Evolutionary conservation across 2,888 invertebrate genomes (phyloP).

Genomic region (Himalopsyche kuldschensis): DNA sequence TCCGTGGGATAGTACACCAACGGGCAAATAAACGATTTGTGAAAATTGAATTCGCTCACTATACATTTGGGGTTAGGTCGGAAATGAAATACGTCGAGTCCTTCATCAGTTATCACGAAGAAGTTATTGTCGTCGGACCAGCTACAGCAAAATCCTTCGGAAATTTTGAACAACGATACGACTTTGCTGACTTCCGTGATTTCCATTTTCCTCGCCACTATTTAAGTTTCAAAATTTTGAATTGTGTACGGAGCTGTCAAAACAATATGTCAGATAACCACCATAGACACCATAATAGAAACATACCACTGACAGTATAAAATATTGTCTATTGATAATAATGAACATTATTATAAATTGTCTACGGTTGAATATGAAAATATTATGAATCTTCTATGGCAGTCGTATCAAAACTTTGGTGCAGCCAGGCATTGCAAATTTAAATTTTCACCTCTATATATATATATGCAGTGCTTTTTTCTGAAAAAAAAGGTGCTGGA

Average conservation of each 20-base stretch:
- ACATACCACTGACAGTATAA: no score
- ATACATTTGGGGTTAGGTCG: slow-evolving; percentile 24
- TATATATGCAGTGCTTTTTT: no score
- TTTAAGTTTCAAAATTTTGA: background rate
- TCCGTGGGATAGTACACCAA: slow-evolving; percentile 17
- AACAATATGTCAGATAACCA: background rate
- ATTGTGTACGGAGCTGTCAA: background rate
- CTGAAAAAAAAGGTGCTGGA: no score
- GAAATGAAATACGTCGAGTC: slow-evolving; percentile 25
- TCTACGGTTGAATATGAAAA: no score
- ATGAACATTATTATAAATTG: no score
- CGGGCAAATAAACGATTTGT: slow-evolving; percentile 19
- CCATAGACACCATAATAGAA: no score
- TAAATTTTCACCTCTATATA: no score
- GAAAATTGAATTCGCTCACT: background rate
- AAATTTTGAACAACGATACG: background rate
- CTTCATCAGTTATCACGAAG: slow-evolving; percentile 5
- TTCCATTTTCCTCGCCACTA: background rate
- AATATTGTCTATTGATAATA: no score
- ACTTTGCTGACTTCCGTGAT: slow-evolving; percentile 7
- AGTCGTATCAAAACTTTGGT: no score
- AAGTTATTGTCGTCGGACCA: slow-evolving; percentile 27
- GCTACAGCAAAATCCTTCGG: slow-evolving; percentile 16
- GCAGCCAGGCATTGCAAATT: no score
- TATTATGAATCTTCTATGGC: no score